Evolutionary conservation across 2,888 invertebrate genomes (phyloP).

Genomic region (Campoplex nolae): DNA sequence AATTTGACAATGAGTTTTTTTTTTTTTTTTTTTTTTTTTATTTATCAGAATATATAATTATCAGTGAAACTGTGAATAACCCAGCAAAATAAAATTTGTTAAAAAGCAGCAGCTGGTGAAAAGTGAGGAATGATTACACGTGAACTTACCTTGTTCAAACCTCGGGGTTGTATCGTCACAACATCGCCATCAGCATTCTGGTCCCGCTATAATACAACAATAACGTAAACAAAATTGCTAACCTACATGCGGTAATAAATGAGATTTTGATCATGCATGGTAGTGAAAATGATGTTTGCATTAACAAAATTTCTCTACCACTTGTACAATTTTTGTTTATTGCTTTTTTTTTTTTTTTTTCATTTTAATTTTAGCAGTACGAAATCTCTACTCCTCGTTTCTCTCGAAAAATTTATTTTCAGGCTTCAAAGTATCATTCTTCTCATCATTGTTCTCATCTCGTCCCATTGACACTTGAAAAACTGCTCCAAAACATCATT

Average conservation of each 20-base stretch:
- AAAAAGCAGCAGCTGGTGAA: conserved; percentile 46
- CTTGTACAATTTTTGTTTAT: neutral
- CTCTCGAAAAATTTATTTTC: too few species aligned
- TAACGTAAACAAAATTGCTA: conserved; percentile 84
- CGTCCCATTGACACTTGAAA: too few species aligned
- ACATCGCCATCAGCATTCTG: conserved; percentile 81
- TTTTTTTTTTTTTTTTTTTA: too few species aligned
- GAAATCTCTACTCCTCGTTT: neutral
- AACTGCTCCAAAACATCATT: too few species aligned
- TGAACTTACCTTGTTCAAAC: conserved; percentile 81
- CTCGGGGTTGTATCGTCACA: conserved; percentile 82
- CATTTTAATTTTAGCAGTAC: neutral
- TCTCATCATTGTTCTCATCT: neutral
- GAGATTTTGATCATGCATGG: conserved; percentile 76
- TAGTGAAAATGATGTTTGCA: conserved; percentile 73
- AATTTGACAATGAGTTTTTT: too few species aligned
- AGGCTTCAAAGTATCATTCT: neutral
- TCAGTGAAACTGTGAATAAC: conserved; percentile 11
- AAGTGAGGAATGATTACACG: conserved; percentile 70
- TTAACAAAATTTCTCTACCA: conserved; percentile 25
- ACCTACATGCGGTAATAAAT: conserved; percentile 76
- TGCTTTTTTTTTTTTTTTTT: neutral
- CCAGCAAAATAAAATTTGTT: conserved; percentile 50
- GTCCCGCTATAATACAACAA: conserved; percentile 84
- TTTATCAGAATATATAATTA: neutral